Evolutionary conservation across 1,140 invertebrate genomes (phyloP).

Genomic region (Littorina saxatilis): DNA sequence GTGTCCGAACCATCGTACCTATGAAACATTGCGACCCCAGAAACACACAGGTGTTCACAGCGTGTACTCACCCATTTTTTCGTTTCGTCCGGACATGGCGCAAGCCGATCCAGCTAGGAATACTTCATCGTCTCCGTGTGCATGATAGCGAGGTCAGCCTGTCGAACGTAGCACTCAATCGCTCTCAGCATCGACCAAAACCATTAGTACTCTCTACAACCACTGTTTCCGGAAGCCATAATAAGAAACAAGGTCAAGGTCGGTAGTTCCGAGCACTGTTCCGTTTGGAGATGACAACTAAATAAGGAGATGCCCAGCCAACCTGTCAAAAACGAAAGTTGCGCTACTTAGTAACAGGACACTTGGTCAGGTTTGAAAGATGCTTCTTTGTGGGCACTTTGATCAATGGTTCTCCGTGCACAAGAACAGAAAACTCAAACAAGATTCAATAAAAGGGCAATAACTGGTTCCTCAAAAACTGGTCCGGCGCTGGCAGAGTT

Average conservation of each 20-base stretch:
- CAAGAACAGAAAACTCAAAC: too few relatives aligned
- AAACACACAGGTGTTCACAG: too few relatives aligned
- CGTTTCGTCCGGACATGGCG: constrained; percentile 10
- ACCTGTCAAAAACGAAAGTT: too few relatives aligned
- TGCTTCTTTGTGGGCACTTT: too few relatives aligned
- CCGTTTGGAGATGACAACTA: constrained; percentile 3
- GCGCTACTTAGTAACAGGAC: too few relatives aligned
- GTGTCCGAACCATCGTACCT: too few relatives aligned
- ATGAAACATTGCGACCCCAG: too few relatives aligned
- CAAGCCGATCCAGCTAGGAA: not conserved
- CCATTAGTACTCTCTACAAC: not conserved
- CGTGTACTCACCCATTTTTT: constrained; percentile 21
- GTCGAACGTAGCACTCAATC: constrained; percentile 7
- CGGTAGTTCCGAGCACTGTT: not conserved
- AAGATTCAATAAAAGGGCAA: too few relatives aligned
- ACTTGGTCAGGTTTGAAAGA: too few relatives aligned
- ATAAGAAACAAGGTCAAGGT: constrained; percentile 9
- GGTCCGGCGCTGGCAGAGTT: too few relatives aligned
- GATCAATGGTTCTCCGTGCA: too few relatives aligned
- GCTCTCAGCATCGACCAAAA: constrained; percentile 18
- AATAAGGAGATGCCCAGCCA: constrained; percentile 1
- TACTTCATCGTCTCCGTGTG: not conserved
- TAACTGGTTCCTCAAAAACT: too few relatives aligned
- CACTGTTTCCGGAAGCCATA: constrained; percentile 24
- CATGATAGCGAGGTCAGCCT: not conserved